Base-by-base conservation (phyloP, 53 echinoderm and acorn worm species). In the Antedon mediterranea region DNA sequence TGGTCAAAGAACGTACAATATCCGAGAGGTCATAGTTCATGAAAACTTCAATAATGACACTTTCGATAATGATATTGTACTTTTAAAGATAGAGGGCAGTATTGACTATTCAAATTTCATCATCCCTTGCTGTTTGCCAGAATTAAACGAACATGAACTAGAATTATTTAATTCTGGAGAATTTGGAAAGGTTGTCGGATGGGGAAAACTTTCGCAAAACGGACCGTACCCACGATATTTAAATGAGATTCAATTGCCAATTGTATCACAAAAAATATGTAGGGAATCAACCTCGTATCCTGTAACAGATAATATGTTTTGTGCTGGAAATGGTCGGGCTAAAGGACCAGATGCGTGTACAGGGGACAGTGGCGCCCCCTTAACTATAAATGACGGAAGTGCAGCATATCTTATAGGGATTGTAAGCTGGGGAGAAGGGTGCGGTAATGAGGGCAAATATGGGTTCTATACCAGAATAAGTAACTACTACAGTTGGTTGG, bases 291-390 rank as follows among this genome's bases (percentile, higher is more conserved):
- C 91, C 0, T 28, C n/a, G 0, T 43, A 83, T 20, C 2, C 74
- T 0, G 80, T 94, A 14, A 86, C 93, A 0, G 34, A 32, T 0
- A 89, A 80, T 43, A 97, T 97, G 98, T 97, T 97, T 34, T 97
- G 98, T 34, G 98, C 98, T 3, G 98, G 98, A 0, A 90, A 80
- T 71, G 31, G 84, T 15, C 79, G 85, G 71, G 85, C 79, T 0
- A 76, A 81, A 18, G 32, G 34, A 28, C 88, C 87, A 0, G 98
- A 97, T 34, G 86, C 98, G 0, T 97, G 98, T 43, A 70, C 78
- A 27, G 98, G 98, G 13, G 98, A 97, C 77, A 92, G 90, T 73
- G 98, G 98, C 43, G 98, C 92, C n/a, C 92, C 98, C 9, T 85
- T 88, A 33, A 89, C 86, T 0, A 75, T 89, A 29, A 31, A 73